Conservation (phyloP, 2,888 invertebrate species). For the Acronicta aceris region DNA sequence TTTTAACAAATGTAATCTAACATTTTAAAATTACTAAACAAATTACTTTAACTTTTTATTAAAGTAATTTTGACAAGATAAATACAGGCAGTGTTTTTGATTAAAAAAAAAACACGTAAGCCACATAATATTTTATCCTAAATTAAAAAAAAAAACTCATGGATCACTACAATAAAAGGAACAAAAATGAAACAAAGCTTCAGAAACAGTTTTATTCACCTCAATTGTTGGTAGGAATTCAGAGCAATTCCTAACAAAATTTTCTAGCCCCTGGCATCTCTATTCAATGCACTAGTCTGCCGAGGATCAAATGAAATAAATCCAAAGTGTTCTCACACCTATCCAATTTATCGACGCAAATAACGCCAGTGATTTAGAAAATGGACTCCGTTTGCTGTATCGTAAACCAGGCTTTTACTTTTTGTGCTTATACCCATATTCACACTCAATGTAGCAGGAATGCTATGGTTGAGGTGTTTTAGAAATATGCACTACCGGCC, state of each 20-base stretch:
- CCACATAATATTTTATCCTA: too few species aligned
- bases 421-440: slow-evolving; percentile 29
- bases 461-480: slow-evolving; percentile 8
- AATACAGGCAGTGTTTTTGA: too few species aligned
- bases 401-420: slow-evolving; percentile 33
- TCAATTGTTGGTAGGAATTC: background rate
- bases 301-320: slow-evolving; percentile 42
- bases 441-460: slow-evolving; percentile 27
- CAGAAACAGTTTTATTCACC: background rate
- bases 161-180: too few species aligned
- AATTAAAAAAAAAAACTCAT: too few species aligned
- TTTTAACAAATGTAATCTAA: too few species aligned
- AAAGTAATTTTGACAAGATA: too few species aligned
- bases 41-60: too few species aligned
- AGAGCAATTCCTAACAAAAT: slow-evolving; percentile 10
- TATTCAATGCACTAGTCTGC: slow-evolving; percentile 21
- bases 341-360: slow-evolving; percentile 46
- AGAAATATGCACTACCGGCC: background rate
- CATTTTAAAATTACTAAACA: too few species aligned
- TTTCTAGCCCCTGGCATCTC: slow-evolving; percentile 11
- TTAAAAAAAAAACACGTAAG: too few species aligned
- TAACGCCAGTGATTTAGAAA: slow-evolving; percentile 48
- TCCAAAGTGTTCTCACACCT: slow-evolving; percentile 36
- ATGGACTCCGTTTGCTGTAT: slow-evolving; percentile 28
- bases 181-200: background rate